Percentiles rank a stretch among this genome's conserved stretches.
Conservation (phyloP, 2,113 vertebrate genomes). For the Xiphophorus maculatus region DNA sequence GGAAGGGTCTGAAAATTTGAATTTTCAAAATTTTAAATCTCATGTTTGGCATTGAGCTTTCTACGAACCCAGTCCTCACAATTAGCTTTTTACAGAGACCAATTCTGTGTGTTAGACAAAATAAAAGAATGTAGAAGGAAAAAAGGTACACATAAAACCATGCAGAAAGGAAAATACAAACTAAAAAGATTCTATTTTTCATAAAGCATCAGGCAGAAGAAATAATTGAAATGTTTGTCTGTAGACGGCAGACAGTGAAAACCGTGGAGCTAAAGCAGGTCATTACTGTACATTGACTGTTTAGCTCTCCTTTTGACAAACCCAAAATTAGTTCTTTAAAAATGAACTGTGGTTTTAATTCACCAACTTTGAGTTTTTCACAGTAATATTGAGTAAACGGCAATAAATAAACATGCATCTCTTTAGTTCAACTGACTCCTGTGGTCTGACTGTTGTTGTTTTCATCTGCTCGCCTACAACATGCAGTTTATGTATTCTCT, state of each 20-base stretch:
- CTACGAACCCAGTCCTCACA: background rate
- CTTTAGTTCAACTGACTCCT: slow-evolving; percentile 47
- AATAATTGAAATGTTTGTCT: slow-evolving; percentile 6
- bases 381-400: slow-evolving; percentile 47
- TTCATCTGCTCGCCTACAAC: slow-evolving; percentile 34
- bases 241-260: slow-evolving; percentile 31
- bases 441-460: slow-evolving; percentile 23
- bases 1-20: background rate
- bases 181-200: slow-evolving; percentile 45
- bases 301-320: slow-evolving; percentile 18
- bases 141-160: slow-evolving; percentile 51
- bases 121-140: slow-evolving; percentile 26
- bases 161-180: slow-evolving; percentile 60
- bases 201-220: slow-evolving; percentile 49
- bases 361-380: slow-evolving; percentile 37
- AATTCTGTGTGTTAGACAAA: background rate
- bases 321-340: background rate
- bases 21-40: background rate
- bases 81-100: background rate
- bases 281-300: slow-evolving; percentile 6
- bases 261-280: slow-evolving; percentile 36
- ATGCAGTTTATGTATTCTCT: slow-evolving; percentile 42
- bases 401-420: slow-evolving; percentile 68
- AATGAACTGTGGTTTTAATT: slow-evolving; percentile 15
- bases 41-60: slow-evolving; percentile 2